Base-by-base conservation (phyloP, 2,888 invertebrate species). In the Temnothorax rugatulus region DNA sequence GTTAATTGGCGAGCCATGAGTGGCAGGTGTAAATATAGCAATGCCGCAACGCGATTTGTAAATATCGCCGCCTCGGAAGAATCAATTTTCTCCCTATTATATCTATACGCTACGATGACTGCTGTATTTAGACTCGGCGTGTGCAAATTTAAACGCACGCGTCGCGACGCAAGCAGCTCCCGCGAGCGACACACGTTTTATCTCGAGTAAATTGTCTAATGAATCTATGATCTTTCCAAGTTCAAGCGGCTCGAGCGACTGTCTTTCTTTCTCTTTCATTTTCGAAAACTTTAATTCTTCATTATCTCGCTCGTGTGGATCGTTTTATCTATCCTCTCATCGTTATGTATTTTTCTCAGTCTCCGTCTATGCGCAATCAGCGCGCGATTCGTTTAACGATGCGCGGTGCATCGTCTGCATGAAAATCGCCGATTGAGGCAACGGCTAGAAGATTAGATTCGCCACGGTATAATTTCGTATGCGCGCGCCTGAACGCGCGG, bases 381-480 rank as follows among this genome's bases (percentile, higher is more conserved):
- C 25, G 38, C 52, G 25, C 25, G 29, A 68, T 44, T 44, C 25
- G 25, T 29, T 47, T 18, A 47, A 15, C 34, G 38, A 75, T 7
- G n/a, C 44, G 34, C 29, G 25, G 29, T 21, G 77, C 68, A 18
- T 13, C 68, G 54, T 68, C 77, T 44, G 34, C 69, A 47, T 69
- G 66, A 88, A 88, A 82, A 69, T 63, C 59, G 54, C 69, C 84
- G 77, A 66, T 73, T 61, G 71, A 69, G 74, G 81, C 88, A 64
- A 75, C 79, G 77, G 84, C 76, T 74, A 66, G 76, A 76, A 86
- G 84, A 88, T 86, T 84, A 86, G 83, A 86, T 88, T 86, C 74
- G 34, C 64, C 83, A 38, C 74, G 84, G 74, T 79, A 77, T 79
- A 47, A 88, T 88, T 86, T 84, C 66, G 82, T 81, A 88, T 86